Evolutionary conservation across 2,888 invertebrate species (phyloP).

Genomic region (Anthrax anthrax): DNA sequence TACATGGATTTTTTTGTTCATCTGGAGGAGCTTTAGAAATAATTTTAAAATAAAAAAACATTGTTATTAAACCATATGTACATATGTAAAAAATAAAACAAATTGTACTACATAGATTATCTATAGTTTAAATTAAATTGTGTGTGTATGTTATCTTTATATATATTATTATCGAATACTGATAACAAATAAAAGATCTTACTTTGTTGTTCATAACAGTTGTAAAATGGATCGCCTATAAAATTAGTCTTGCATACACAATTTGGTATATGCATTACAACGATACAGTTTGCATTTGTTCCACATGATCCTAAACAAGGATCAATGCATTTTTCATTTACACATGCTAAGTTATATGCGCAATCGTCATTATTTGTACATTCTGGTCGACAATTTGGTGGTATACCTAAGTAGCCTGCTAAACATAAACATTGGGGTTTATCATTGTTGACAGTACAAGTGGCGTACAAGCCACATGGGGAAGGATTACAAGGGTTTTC

Average conservation of each 20-base stretch:
- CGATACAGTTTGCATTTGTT: conserved; percentile 55
- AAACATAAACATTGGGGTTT: conserved; percentile 53
- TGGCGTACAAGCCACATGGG: conserved; percentile 63
- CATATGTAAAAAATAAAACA: not conserved
- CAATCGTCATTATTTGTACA: conserved; percentile 60
- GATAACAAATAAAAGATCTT: not conserved
- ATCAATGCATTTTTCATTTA: conserved; percentile 55
- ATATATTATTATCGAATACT: not conserved
- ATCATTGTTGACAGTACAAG: conserved; percentile 46
- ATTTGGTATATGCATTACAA: conserved; percentile 58
- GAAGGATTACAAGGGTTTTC: conserved; percentile 54
- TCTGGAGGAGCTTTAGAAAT: conserved; percentile 11
- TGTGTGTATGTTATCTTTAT: too few relatives aligned
- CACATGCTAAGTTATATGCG: conserved; percentile 47
- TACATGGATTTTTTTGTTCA: conserved; percentile 34
- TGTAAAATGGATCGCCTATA: conserved; percentile 60
- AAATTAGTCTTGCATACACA: conserved; percentile 53
- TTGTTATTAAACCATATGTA: not conserved
- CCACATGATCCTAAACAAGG: conserved; percentile 71
- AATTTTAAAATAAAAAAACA: conserved; percentile 14
- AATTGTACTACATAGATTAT: too few relatives aligned
- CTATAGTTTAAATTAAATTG: too few relatives aligned
- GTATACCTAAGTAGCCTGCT: conserved; percentile 52
- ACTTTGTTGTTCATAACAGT: conserved; percentile 32
- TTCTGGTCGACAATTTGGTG: conserved; percentile 58